phyloP scores from a whole-genome alignment of 2,113 vertebrate genomes.

The Platysteira castanea region DNA sequence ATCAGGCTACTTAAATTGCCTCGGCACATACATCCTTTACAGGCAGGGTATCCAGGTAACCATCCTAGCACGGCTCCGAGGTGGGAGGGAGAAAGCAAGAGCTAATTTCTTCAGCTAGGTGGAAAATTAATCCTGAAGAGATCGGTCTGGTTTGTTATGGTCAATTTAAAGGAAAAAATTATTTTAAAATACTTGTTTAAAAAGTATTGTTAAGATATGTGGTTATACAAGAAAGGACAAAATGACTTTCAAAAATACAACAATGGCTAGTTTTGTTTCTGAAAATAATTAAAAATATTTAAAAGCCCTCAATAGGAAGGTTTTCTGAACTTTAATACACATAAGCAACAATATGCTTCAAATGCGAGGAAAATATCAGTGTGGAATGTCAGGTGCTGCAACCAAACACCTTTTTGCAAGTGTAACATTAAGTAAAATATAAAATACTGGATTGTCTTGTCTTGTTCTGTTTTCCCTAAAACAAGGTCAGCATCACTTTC shows the following conservation, averaged over 20 bases:
- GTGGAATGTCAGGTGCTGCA: background rate
- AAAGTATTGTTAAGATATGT: background rate
- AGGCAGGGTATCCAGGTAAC: slow-evolving; percentile 53
- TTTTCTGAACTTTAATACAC: background rate
- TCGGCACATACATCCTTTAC: background rate
- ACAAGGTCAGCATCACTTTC: background rate
- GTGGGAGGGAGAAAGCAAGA: slow-evolving; percentile 17
- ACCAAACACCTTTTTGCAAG: background rate
- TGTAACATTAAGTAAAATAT: background rate
- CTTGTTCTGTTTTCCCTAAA: background rate
- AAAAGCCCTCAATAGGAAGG: background rate
- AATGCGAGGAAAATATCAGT: background rate
- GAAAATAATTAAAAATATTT: background rate
- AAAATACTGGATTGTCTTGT: background rate
- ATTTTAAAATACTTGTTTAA: background rate
- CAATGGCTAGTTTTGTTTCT: background rate
- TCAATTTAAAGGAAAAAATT: slow-evolving; percentile 30
- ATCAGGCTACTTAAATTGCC: slow-evolving; percentile 27
- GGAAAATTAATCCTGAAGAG: slow-evolving; percentile 40
- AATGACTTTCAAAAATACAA: background rate
- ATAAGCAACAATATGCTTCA: background rate
- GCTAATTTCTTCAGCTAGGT: slow-evolving; percentile 23
- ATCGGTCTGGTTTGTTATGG: background rate
- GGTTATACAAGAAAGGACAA: background rate
- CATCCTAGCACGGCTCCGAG: background rate